Evolutionary conservation across 2,888 invertebrate species (phyloP), one percentile per base, ranked within the genome.

Genomic region (Nomada hirtipes): DNA sequence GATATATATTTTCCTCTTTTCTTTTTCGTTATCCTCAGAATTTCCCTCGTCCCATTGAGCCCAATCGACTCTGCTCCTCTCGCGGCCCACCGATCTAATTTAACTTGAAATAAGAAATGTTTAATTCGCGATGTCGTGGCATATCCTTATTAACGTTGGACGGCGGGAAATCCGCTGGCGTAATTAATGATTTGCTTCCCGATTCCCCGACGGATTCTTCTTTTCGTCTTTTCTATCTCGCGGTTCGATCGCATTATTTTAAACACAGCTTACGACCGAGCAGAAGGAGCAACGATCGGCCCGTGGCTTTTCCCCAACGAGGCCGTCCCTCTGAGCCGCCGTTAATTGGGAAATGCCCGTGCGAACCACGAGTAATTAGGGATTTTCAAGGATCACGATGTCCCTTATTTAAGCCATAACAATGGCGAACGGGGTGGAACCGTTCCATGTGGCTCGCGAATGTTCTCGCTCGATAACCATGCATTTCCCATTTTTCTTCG

Each of bases 371-470:
- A 84, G 88, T 83, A 86, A 91, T 90, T 90, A 84, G 60, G 84
- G 81, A 90, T 89, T 89, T 88, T 83, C 84, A 87, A 82, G 87
- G 84, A 83, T 88, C 80, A 86, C 64, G 82, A 77, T 69, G 75
- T 77, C 73, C 88, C 87, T 89, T 90, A 89, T 90, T 91, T 90
- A 90, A 88, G 84, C 83, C 74, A 84, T 89, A 90, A 90, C 87
- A 88, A 88, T 87, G 88, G 87, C 78, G 88, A 76, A 89, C 86
- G 87, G 85, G 72, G 84, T 55, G 59, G 73, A 63, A 63, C 61
- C 79, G 75, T 53, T 68, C 47, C 44, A 36, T 15, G 76, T 52
- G 61, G 55, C 67, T 55, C 29, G 50, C 36, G 55, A 80, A 47
- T 67, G 23, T 52, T 68, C 73, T 61, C 55, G 70, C 76, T 81